Base-by-base conservation (phyloP, 2,113 vertebrate genomes). In the Pelobates fuscus region DNA sequence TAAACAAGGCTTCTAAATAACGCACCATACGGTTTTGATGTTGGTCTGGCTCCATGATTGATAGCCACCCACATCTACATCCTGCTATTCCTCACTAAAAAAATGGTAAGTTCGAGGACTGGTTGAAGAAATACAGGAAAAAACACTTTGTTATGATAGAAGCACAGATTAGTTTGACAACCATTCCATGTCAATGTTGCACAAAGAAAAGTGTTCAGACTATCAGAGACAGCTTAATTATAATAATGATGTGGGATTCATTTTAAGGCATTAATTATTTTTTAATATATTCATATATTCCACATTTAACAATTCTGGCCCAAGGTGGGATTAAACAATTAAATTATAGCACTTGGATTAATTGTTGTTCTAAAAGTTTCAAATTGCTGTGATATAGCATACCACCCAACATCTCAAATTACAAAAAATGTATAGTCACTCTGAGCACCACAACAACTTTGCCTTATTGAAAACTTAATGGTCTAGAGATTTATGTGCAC, bases 231-330 rank as follows among this genome's bases (percentile, higher is more conserved):
- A 49, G 17, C 15, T 49, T 49, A 49, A 49, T 49, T 49, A 49
- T 49, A 49, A 49, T 49, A 49, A 49, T 49, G 8, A 49, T 49
- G 12, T 1, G 44, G 5, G 44, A 49, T 49, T 37, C 32, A 6
- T 49, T 49, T 49, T 14, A 49, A 11, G 44, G 44, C 44, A 49
- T 49, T 49, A 49, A 49, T 49, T 49, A 49, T 4, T 49, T 49
- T 41, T 49, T 49, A 49, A 49, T 49, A 14, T 49, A 49, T 49
- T 49, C 17, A 49, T 49, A 49, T 49, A 49, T 49, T 49, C 44
- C 44, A 49, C 44, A 49, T 18, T 49, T 49, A 49, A 49, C 44
- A 49, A 17, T 49, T 49, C 15, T 49, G 44, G 44, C 44, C 44
- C 44, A 17, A 49, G 44, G 44, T 49, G 44, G 44, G 17, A 49